Base-by-base conservation (phyloP, 2,113 vertebrate species). In the Trogon surrucura region DNA sequence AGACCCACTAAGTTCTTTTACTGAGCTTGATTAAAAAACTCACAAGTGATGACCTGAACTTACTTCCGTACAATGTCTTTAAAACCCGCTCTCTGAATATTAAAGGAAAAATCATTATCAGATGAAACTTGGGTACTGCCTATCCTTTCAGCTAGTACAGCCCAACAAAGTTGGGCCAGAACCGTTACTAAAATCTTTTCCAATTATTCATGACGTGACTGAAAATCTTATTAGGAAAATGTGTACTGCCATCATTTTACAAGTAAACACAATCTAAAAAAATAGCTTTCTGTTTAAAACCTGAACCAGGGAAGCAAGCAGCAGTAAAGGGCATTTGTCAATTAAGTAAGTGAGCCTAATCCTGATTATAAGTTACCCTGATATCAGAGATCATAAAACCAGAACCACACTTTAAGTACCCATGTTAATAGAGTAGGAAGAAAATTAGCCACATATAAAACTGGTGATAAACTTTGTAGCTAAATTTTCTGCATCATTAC, bases 361-460 rank as follows among this genome's bases (percentile, higher is more conserved):
- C 87, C 85, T 88, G 74, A 91, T 91, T 91, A 89, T 71, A 84
- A 94, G 36, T 64, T 88, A 81, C 69, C 87, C 71, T 64, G 51
- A 66, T 93, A 78, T 94, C 87, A 87, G 30, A 84, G 51, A 84
- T 64, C 73, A 79, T 80, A 95, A 81, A 96, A 85, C 27, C 25
- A 85, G 64, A 77, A 38, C 27, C 21, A 16, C 30, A 34, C 32
- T 41, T 41, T 41, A 82, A 64, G 74, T 58, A 60, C 16, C 16
- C 3, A 2, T 12, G 12, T 66, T 85, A 88, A 77, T 2, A 78
- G 34, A 85, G 53, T 6, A 51, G 70, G 57, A 85, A 87, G 69
- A 90, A 83, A 88, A 93, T 27, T 6, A 69, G 60, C 29, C 20
- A 81, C 26, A 80, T 7, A 62, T 56, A 83, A 93, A 93, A 79